Conservation (phyloP, 2,113 vertebrate genomes). For the Paraplagusia blochii region DNA sequence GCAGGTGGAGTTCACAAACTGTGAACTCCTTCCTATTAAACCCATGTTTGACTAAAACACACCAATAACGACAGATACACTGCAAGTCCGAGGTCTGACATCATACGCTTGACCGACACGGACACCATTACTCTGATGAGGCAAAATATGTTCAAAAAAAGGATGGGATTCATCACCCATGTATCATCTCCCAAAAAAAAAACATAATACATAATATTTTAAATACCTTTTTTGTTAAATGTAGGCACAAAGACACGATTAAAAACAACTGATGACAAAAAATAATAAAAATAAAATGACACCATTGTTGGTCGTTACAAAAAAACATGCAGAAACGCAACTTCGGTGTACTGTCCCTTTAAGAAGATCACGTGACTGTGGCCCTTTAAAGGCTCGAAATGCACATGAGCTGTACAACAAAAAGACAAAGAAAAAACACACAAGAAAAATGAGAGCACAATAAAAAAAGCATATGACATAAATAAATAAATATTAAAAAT, state of each 20-base stretch:
- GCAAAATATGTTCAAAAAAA: too few relatives aligned
- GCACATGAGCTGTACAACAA: constrained; percentile 44
- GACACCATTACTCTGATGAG: too few relatives aligned
- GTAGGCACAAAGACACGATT: constrained; percentile 5
- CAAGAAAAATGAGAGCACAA: constrained; percentile 24
- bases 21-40: constrained; percentile 51
- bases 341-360: constrained; percentile 46
- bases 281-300: background rate
- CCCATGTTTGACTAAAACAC: constrained; percentile 58
- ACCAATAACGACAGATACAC: constrained; percentile 33
- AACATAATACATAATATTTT: too few relatives aligned
- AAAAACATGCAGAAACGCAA: constrained; percentile 48
- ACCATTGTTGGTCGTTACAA: too few relatives aligned
- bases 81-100: too few relatives aligned
- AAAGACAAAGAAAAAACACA: too few relatives aligned
- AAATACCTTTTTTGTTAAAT: too few relatives aligned
- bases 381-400: constrained; percentile 35
- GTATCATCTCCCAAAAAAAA: too few relatives aligned
- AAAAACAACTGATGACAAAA: constrained; percentile 43
- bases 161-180: too few relatives aligned
- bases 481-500: constrained; percentile 75
- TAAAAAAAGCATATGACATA: constrained; percentile 54
- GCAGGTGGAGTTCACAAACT: constrained; percentile 61
- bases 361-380: constrained; percentile 42
- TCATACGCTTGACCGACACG: too few relatives aligned